A percentile compares a stretch with the other conserved stretches of the same genome.
These are phyloP conservation scores for Chaetodon trifascialis DNA, from an alignment of 2,113 vertebrate species.

Conservation along the genomic window DNA sequence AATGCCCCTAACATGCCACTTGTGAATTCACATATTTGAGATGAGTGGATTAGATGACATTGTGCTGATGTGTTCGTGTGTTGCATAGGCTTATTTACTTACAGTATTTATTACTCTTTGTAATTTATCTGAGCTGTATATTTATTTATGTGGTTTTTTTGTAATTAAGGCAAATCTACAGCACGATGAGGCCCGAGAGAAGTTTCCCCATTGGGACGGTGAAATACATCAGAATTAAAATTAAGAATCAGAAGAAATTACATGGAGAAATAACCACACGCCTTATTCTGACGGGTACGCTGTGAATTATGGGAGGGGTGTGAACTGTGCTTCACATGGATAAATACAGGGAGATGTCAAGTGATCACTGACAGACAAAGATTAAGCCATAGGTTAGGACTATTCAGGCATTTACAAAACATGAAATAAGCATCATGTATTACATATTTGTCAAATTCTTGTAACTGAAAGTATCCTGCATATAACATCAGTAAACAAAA, in stretches of 20 bases:
- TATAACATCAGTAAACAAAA: no score
- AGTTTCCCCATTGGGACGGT: constrained; percentile 22
- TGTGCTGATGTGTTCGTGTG: constrained; percentile 25
- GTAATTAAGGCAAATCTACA: constrained; percentile 40
- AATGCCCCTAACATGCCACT: constrained; percentile 8
- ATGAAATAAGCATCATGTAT: neutral
- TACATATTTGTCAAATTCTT: neutral
- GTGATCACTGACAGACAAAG: constrained; percentile 3
- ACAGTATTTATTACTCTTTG: constrained; percentile 20
- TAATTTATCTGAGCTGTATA: constrained; percentile 15
- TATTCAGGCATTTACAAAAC: neutral
- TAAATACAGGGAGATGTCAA: neutral
- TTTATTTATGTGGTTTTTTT: constrained; percentile 45
- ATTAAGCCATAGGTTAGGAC: neutral
- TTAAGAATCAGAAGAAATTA: constrained; percentile 14
- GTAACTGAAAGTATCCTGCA: neutral
- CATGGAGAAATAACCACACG: constrained; percentile 21
- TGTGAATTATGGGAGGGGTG: constrained; percentile 22
- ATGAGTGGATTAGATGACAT: constrained; percentile 19
- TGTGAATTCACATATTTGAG: constrained; percentile 2
- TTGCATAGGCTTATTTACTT: neutral
- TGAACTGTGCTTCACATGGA: neutral
- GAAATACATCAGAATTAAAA: constrained; percentile 31
- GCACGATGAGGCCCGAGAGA: neutral
- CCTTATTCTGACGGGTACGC: constrained; percentile 1